Evolutionary conservation across 64 coral and sea anemone species (phyloP).

Genomic region (Actinia equina): DNA sequence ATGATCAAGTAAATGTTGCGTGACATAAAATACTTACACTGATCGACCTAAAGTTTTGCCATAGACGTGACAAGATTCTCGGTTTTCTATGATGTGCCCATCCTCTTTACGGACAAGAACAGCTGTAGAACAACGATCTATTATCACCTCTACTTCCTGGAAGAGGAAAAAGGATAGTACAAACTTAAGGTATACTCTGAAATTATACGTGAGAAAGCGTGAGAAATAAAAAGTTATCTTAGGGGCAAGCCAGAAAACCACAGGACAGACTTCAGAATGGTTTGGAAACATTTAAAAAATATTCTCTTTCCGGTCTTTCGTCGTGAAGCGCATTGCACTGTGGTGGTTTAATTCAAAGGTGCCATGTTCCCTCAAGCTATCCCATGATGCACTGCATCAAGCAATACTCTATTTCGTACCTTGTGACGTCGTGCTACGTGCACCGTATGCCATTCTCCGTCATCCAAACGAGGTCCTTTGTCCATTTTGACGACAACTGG

Average conservation of each 20-base stretch:
- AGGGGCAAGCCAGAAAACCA: no score
- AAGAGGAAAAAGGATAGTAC: neutral
- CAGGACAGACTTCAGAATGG: no score
- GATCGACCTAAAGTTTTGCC: slow-evolving; percentile 6
- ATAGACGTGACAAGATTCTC: slow-evolving; percentile 29
- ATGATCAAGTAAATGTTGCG: neutral
- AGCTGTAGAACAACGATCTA: slow-evolving; percentile 17
- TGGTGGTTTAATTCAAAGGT: no score
- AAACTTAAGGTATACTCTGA: no score
- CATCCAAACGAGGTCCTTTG: slow-evolving; percentile 62
- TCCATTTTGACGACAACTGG: slow-evolving; percentile 65
- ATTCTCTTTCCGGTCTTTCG: no score
- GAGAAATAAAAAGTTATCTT: neutral
- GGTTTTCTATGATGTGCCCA: slow-evolving; percentile 37
- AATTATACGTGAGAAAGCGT: neutral
- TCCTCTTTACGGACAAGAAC: slow-evolving; percentile 12
- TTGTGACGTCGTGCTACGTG: slow-evolving; percentile 62
- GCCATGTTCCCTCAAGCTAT: no score
- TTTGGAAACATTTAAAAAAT: no score
- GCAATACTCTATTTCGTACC: slow-evolving; percentile 23
- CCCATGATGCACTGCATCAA: no score
- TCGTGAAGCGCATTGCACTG: no score
- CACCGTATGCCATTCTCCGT: slow-evolving; percentile 82
- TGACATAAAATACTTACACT: slow-evolving; percentile 5
- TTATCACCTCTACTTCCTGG: slow-evolving; percentile 22